Evolutionary conservation across 2,797 vertebrate species (phyloP), one percentile per base, ranked within the genome.

Genomic region (Chromis chromis): DNA sequence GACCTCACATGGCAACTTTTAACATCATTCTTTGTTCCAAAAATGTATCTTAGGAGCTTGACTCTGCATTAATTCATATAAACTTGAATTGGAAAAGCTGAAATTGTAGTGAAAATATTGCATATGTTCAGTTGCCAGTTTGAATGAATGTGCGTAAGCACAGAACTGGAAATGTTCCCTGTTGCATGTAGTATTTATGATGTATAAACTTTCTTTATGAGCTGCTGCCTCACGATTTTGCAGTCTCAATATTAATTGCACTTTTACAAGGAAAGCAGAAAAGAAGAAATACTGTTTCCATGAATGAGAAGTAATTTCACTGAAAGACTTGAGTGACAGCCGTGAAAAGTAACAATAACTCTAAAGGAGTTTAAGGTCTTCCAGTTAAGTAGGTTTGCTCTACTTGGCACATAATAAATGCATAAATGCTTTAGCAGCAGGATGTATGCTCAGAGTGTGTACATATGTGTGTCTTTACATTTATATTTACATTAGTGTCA

Each of bases 401-500:
- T 46, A 22, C 4, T 48, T 48, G 13, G 56, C 14, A 24, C 22
- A 9, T n/a, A 46, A 28, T 48, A 61, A 66, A 61, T 0, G 1
- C 8, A 25, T 44, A 36, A 46, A 74, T 1, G 3, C 63, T 36
- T 17, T 1, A 25, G 6, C 27, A 54, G 22, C 3, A 54, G 10
- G 10, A 68, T 31, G 17, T 36, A 50, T 25, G 4, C 59, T n/a
- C 42, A 44, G 42, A 6, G 19, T 48, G 46, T 21, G n/a, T 65
- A 13, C 17, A 19, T 49, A 25, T 46, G 4, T 55, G 3, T 59
- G 24, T 56, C 7, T 59, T 44, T 65, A 27, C 0, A 46, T 46
- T 16, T 22, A 55, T 42, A 56, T 71, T 56, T 21, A 36, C 22
- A 42, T 36, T 27, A 39, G 44, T 42, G 17, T 66, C 7, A 42